These are phyloP conservation scores for Apomyelois bistriatella DNA, from an alignment of 2,888 invertebrate genomes.

Conservation along the genomic window DNA sequence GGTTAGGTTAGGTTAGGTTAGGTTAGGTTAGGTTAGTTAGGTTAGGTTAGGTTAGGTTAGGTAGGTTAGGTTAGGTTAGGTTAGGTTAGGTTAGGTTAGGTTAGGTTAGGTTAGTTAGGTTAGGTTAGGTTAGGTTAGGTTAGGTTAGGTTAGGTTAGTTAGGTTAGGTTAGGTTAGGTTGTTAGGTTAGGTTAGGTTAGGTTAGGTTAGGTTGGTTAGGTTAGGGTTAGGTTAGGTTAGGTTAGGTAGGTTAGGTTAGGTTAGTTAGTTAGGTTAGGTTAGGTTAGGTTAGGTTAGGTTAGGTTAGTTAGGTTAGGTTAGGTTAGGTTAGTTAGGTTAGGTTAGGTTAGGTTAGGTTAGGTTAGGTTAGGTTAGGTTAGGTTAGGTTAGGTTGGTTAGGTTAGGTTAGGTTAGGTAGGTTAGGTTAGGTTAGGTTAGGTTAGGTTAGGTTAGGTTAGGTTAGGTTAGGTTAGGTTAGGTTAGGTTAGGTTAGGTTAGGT, in stretches of 20 bases:
- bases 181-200: too few species aligned
- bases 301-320: constrained; percentile 23
- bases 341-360: constrained; percentile 28
- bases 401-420: too few species aligned
- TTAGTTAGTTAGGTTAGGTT: constrained; percentile 27
- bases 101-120: constrained; percentile 23
- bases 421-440: constrained; percentile 27
- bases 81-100: constrained; percentile 25
- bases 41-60: constrained; percentile 29
- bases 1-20: constrained; percentile 26
- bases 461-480: constrained; percentile 20
- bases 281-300: constrained; percentile 29
- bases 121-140: too few species aligned
- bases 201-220: too few species aligned
- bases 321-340: constrained; percentile 31
- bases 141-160: constrained; percentile 28
- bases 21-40: constrained; percentile 25
- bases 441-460: constrained; percentile 21
- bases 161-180: constrained; percentile 25
- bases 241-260: too few species aligned
- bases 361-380: constrained; percentile 31
- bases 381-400: too few species aligned
- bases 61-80: too few species aligned
- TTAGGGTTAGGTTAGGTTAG: too few species aligned
- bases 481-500: constrained; percentile 23